Evolutionary conservation across 2,113 vertebrate species (phyloP).

Genomic region (Rhea americana): DNA sequence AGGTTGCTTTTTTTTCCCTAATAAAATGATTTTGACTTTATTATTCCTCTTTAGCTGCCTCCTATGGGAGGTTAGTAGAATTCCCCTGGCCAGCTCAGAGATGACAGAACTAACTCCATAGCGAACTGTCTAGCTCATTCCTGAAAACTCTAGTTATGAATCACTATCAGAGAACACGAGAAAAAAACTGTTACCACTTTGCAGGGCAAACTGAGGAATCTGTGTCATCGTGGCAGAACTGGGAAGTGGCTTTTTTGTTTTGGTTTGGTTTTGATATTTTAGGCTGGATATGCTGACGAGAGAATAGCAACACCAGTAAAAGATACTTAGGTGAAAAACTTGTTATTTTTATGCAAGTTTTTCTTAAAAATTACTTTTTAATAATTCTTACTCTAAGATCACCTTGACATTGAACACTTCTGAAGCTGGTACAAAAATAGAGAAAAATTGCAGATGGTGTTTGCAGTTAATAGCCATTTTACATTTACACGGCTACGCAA

Average conservation of each 20-base stretch:
- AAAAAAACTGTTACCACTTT: not conserved
- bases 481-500: fast-evolving
- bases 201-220: not conserved
- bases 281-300: fast-evolving
- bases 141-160: not conserved
- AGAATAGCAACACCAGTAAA: not conserved
- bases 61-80: not conserved
- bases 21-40: not conserved
- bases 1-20: not conserved
- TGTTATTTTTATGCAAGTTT: no score
- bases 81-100: not conserved
- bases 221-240: not conserved
- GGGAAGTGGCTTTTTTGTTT: not conserved
- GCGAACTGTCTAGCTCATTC: fast-evolving
- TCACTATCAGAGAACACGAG: fast-evolving
- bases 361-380: not conserved
- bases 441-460: not conserved
- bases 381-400: not conserved
- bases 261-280: not conserved
- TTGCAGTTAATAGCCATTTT: not conserved
- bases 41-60: not conserved
- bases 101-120: fast-evolving
- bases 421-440: not conserved
- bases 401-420: not conserved
- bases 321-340: not conserved